A percentile compares a stretch with the other conserved stretches of the same genome.
Conservation (phyloP, 2,113 vertebrate genomes). For the Charina bottae region DNA sequence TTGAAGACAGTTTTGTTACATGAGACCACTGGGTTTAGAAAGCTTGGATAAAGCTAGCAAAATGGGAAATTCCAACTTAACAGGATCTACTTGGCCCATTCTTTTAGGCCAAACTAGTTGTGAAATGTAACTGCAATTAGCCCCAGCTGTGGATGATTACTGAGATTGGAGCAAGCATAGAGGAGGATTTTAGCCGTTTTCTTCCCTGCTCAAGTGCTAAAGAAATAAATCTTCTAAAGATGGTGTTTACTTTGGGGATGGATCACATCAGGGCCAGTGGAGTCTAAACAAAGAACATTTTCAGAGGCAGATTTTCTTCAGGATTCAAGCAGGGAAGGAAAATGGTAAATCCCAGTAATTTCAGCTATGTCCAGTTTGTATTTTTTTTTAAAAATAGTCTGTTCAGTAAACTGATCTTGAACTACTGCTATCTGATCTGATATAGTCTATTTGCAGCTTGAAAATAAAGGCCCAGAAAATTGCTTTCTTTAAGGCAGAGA, state of each 20-base stretch:
- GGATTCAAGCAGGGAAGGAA: neutral
- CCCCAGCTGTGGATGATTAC: neutral
- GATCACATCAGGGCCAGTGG: neutral
- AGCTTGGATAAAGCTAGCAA: neutral
- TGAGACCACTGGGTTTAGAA: neutral
- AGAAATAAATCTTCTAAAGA: neutral
- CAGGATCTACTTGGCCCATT: neutral
- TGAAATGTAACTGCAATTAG: neutral
- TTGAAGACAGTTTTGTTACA: neutral
- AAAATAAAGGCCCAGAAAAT: neutral
- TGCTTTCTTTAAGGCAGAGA: neutral
- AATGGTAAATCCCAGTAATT: neutral
- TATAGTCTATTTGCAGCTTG: neutral
- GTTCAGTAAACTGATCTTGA: neutral
- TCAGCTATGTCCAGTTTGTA: neutral
- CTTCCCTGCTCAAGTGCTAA: neutral
- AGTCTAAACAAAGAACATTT: neutral
- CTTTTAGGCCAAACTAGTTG: neutral
- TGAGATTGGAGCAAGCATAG: neutral
- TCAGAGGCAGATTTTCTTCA: neutral
- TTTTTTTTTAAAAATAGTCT: neutral
- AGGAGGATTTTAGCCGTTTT: neutral
- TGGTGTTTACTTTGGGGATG: neutral
- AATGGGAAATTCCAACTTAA: neutral
- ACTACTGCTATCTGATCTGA: neutral